Evolutionary conservation across 2,888 invertebrate species (phyloP), one percentile per base, ranked within the genome.

Genomic region (Bunonema sp.): DNA sequence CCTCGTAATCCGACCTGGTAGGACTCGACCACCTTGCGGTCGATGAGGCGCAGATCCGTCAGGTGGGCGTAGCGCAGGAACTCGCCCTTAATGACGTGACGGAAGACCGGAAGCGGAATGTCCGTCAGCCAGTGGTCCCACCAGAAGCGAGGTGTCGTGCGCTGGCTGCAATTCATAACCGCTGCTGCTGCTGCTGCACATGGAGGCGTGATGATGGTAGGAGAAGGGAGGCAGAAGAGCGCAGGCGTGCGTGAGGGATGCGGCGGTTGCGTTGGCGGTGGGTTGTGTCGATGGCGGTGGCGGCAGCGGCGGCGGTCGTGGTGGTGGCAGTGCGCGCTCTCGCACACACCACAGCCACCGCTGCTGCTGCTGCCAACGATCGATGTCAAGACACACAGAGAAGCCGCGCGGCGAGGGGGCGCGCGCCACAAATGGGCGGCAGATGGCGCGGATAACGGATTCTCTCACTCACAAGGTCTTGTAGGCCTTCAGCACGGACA

Each of bases 1-100:
- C n/a, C n/a, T n/a, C n/a, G n/a, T n/a, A n/a, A n/a, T n/a, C 33
- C 15, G 24, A 59, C 61, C 53, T 57, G 48, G 10, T 61, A 39
- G 26, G 54, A 47, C 41, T 64, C 65, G 30, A 47, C 61, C 12
- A 72, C 71, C 29, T 73, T 64, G 29, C 73, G 50, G 55, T 74
- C 74, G 49, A 74, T 70, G 12, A 70, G 67, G 44, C 74, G 63
- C 38, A 73, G 52, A 50, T 74, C 74, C 24, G 61, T 69, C 29
- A 74, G 57, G 60, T 72, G 63, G 30, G 65, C 67, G 48, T 74
- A 70, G 46, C 70, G 69, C 34, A 61, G 37, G 54, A 72, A 74
- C 50, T 67, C 55, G 44, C 72, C 70, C 49, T 72, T 68, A 44
- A 67, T 45, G 12, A 67, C 60, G 15, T 56, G 52, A 18, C 67